These are phyloP conservation scores for Cinara cedri DNA, from an alignment of 2,888 invertebrate species.

Conservation along the genomic window DNA sequence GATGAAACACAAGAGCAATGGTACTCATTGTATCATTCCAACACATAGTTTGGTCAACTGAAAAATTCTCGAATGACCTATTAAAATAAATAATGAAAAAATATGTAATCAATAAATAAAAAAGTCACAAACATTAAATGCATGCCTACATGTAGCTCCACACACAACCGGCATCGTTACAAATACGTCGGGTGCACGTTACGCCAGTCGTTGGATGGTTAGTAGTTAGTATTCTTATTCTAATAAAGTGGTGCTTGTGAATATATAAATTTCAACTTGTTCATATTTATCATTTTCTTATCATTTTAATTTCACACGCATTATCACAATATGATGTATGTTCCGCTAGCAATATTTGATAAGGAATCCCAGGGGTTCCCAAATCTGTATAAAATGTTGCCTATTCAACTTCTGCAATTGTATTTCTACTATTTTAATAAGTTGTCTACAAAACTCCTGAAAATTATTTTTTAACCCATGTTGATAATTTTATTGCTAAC, in stretches of 20 bases:
- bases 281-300: not conserved
- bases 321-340: slow-evolving; percentile 3
- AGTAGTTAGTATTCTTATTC: not conserved
- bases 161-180: too few relatives aligned
- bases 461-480: too few relatives aligned
- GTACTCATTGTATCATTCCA: not conserved
- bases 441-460: too few relatives aligned
- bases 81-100: not conserved
- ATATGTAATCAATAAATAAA: not conserved
- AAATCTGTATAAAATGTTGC: too few relatives aligned
- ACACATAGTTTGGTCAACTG: too few relatives aligned
- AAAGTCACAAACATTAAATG: not conserved
- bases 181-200: not conserved
- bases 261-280: too few relatives aligned
- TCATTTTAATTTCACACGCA: slow-evolving; percentile 21
- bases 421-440: too few relatives aligned
- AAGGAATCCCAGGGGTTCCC: too few relatives aligned
- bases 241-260: too few relatives aligned
- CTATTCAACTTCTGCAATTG: too few relatives aligned
- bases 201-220: not conserved
- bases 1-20: not conserved
- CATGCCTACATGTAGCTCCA: not conserved
- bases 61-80: not conserved
- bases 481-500: too few relatives aligned
- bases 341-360: too few relatives aligned